Conservation (phyloP, 2,797 vertebrate species). For the Clamator glandarius region DNA sequence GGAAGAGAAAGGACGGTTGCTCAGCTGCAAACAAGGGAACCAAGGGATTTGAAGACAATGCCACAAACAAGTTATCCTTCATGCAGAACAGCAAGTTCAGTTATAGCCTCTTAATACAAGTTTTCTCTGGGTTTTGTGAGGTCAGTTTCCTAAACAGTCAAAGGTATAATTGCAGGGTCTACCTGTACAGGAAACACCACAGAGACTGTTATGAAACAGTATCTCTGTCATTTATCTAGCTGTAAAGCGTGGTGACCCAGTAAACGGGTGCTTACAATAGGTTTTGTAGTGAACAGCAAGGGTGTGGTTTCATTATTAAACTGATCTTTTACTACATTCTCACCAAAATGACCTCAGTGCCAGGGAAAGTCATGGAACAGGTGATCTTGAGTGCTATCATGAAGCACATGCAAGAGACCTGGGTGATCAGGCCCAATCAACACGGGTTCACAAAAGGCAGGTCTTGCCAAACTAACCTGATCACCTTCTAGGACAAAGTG, state of each 20-base stretch:
- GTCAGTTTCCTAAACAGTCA: background rate
- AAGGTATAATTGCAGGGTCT: background rate
- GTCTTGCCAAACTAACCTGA: too few species aligned
- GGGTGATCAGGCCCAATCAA: too few species aligned
- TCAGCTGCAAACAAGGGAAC: background rate
- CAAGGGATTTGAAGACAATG: background rate
- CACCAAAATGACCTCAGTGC: background rate
- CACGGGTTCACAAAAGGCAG: too few species aligned
- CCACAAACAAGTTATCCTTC: background rate
- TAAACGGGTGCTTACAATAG: conserved; percentile 18
- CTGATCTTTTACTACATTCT: background rate
- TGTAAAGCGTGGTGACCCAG: background rate
- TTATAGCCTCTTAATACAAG: background rate
- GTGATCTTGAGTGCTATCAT: too few species aligned
- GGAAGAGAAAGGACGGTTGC: background rate
- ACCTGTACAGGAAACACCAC: background rate
- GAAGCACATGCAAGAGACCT: too few species aligned
- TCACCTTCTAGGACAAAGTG: too few species aligned
- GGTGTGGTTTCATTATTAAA: background rate
- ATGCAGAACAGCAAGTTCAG: background rate
- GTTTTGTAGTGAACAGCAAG: conserved; percentile 2
- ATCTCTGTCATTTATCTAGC: conserved; percentile 9
- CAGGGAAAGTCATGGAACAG: too few species aligned
- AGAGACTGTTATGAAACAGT: background rate
- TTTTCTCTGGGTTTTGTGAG: background rate